Percentiles rank a stretch among this genome's conserved stretches.
Evolutionary conservation across 1,140 invertebrate genomes (phyloP).

Genomic region (Pomacea maculata): DNA sequence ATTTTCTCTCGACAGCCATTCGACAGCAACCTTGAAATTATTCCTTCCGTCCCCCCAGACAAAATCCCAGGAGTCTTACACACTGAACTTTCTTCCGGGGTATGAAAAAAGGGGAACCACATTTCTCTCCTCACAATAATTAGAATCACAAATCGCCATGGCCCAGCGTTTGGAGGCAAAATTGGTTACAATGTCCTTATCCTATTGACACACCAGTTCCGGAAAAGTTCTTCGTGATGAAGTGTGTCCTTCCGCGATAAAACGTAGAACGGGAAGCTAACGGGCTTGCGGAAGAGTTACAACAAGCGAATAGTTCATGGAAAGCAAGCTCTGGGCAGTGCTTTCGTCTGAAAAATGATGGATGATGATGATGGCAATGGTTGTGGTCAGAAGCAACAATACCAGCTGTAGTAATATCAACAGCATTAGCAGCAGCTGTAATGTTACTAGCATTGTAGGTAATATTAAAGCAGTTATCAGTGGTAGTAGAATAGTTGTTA

Average conservation of each 20-base stretch:
- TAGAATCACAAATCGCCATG: conserved; percentile 19
- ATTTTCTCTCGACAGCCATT: no score
- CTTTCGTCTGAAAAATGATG: no score
- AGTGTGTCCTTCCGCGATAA: conserved; percentile 20
- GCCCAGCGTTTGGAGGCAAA: conserved; percentile 5
- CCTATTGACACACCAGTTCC: conserved; percentile 20
- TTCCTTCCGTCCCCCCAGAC: not conserved
- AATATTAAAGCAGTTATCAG: no score
- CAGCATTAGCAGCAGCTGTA: no score
- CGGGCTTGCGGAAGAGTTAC: not conserved
- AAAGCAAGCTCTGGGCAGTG: no score
- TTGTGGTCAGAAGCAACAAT: no score
- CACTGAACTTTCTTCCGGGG: not conserved
- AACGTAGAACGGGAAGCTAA: not conserved
- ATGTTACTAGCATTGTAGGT: no score
- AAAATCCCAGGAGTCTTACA: not conserved
- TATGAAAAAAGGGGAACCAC: not conserved
- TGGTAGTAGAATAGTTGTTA: no score
- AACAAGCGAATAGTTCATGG: not conserved
- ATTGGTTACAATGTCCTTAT: conserved; percentile 22
- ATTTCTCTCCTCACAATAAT: conserved; percentile 15
- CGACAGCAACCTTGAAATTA: no score
- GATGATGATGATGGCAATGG: no score
- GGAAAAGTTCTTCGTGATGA: conserved; percentile 6
- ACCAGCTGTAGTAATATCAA: no score